A percentile compares a stretch with the other conserved stretches of the same genome.
These are phyloP conservation scores for Tenthredo scrophulariae DNA, from an alignment of 2,888 invertebrate genomes.

Conservation along the genomic window DNA sequence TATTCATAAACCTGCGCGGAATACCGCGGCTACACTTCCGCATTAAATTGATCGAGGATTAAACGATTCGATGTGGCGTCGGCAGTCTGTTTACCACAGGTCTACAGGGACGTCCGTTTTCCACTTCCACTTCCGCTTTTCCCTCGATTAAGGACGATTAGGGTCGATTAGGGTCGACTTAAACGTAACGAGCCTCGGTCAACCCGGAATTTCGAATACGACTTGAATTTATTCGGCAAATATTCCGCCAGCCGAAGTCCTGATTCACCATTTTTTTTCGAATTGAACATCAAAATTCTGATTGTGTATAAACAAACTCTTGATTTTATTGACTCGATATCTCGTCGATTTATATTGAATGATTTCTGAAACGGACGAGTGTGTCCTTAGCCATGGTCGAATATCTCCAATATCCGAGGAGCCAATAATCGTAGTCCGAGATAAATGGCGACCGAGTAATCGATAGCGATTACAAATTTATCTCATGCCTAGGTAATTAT, in stretches of 20 bases:
- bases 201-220: neutral
- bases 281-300: neutral
- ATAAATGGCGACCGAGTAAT: neutral
- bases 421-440: neutral
- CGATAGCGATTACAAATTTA: constrained; percentile 8
- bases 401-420: neutral
- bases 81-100: constrained; percentile 27
- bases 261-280: neutral
- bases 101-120: constrained; percentile 21
- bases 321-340: no score
- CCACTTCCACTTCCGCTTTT: constrained; percentile 43
- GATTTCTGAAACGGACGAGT: neutral
- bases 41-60: constrained; percentile 25
- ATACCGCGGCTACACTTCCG: neutral
- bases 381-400: neutral
- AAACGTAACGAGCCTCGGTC: constrained; percentile 29
- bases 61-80: constrained; percentile 20
- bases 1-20: neutral
- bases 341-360: neutral
- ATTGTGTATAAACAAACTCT: neutral
- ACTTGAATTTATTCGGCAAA: constrained; percentile 28
- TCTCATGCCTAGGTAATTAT: neutral
- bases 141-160: constrained; percentile 49
- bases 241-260: neutral
- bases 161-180: constrained; percentile 50